phyloP scores from a whole-genome alignment of 2,888 invertebrate genomes.

The Disparrhopalites patrizii region DNA sequence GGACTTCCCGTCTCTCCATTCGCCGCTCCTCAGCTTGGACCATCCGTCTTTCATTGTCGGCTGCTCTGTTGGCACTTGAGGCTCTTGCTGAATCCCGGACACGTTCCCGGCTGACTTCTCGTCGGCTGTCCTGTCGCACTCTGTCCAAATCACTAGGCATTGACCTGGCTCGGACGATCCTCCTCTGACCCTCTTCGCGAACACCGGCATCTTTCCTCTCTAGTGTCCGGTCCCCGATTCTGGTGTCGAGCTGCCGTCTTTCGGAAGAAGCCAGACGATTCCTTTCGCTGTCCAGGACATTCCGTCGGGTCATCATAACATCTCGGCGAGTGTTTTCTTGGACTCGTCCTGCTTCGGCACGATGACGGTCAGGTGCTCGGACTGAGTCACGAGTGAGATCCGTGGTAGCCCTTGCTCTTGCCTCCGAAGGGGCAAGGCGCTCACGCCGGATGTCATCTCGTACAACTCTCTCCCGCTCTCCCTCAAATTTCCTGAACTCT shows the following conservation, averaged over 20 bases:
- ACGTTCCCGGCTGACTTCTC: constrained; percentile 6
- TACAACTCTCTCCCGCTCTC: background rate
- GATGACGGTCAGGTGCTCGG: too few relatives aligned
- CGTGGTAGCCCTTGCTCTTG: background rate
- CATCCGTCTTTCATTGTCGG: background rate
- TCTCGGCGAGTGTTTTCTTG: background rate
- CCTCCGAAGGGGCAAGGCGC: constrained; percentile 7
- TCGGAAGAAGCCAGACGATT: background rate
- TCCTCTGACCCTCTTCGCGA: constrained; percentile 6
- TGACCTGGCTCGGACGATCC: background rate
- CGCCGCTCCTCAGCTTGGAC: background rate
- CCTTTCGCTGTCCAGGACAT: background rate
- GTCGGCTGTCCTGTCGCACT: background rate
- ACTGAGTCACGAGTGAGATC: background rate
- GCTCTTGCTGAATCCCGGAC: constrained; percentile 4
- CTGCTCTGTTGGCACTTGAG: background rate
- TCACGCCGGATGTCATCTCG: constrained; percentile 5
- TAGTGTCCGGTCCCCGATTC: background rate
- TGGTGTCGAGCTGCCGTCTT: background rate
- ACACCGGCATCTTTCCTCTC: constrained; percentile 15
- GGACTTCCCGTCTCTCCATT: background rate
- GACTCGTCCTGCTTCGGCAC: constrained; percentile 8
- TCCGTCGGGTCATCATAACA: constrained; percentile 18
- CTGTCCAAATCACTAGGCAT: background rate
- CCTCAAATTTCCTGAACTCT: constrained; percentile 8